Conservation (phyloP, 2,113 vertebrate species). For the Cnemophilus loriae region DNA sequence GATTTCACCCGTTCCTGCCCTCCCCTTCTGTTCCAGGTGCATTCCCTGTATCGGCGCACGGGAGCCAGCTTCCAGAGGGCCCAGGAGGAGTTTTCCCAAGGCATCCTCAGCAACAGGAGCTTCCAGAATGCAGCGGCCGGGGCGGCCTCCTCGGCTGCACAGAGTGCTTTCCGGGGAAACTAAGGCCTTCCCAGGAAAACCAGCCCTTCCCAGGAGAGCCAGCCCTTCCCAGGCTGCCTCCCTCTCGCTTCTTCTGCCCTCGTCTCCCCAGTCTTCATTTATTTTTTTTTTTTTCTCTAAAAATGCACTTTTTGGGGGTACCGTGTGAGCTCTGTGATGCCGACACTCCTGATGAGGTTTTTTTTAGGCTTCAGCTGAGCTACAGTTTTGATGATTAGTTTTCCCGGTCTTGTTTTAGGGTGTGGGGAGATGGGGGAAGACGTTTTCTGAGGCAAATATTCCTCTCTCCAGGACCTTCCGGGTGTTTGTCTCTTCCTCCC, state of each 20-base stretch:
- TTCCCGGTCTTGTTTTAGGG: slow-evolving; percentile 6
- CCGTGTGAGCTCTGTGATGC: slow-evolving; percentile 11
- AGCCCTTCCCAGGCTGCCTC: not conserved
- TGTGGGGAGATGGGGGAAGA: not conserved
- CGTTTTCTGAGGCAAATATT: slow-evolving; percentile 32
- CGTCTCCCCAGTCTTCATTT: not conserved
- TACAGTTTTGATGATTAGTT: not conserved
- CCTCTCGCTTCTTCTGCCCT: not conserved
- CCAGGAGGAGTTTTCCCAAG: slow-evolving; percentile 91
- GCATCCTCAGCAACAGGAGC: slow-evolving; percentile 82
- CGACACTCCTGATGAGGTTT: not conserved
- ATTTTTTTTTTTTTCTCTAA: not conserved
- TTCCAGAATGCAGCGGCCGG: slow-evolving; percentile 80
- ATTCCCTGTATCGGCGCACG: slow-evolving; percentile 87
- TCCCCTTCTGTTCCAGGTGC: slow-evolving; percentile 74
- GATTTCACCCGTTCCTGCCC: rapidly evolving
- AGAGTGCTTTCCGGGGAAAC: slow-evolving; percentile 78
- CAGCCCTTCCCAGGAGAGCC: slow-evolving; percentile 63
- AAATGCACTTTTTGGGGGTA: slow-evolving; percentile 52
- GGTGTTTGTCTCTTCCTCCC: not conserved
- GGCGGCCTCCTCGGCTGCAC: slow-evolving; percentile 80
- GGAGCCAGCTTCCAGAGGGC: slow-evolving; percentile 94
- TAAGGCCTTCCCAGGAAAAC: slow-evolving; percentile 68
- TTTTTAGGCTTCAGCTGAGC: not conserved
- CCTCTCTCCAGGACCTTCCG: not conserved